Conservation (phyloP, 2,888 invertebrate genomes). For the Hypolimnas misippus region DNA sequence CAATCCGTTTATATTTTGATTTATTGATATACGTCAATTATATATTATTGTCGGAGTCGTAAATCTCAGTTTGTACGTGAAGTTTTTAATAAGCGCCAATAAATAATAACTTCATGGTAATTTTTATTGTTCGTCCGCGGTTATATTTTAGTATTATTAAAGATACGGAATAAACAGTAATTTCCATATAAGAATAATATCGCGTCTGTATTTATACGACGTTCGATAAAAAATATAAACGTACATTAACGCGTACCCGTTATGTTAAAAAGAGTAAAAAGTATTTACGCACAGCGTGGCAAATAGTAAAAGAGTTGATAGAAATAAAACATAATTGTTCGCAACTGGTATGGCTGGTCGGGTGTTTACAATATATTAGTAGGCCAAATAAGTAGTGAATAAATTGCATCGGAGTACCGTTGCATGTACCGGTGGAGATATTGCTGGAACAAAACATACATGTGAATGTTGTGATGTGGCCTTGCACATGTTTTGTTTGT, state of each 20-base stretch:
- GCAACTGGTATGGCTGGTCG: conserved; percentile 42
- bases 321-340: conserved; percentile 47
- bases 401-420: conserved; percentile 60
- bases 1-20: conserved; percentile 17
- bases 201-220: conserved; percentile 11
- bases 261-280: conserved; percentile 46
- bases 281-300: conserved; percentile 48
- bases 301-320: conserved; percentile 47
- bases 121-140: conserved; percentile 4
- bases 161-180: not conserved
- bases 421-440: conserved; percentile 53
- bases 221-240: conserved; percentile 24
- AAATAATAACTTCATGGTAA: conserved; percentile 8
- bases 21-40: conserved; percentile 17
- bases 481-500: conserved; percentile 31
- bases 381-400: conserved; percentile 59
- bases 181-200: conserved; percentile 10
- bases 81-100: conserved; percentile 6
- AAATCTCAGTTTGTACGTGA: conserved; percentile 17
- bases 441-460: conserved; percentile 36
- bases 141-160: conserved; percentile 12
- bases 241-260: conserved; percentile 41
- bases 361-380: conserved; percentile 54
- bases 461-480: conserved; percentile 19
- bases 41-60: conserved; percentile 2